Percentiles rank a stretch among this genome's conserved stretches.
These are phyloP conservation scores for Clupea harengus DNA, from an alignment of 2,113 vertebrate species.

Conservation along the genomic window DNA sequence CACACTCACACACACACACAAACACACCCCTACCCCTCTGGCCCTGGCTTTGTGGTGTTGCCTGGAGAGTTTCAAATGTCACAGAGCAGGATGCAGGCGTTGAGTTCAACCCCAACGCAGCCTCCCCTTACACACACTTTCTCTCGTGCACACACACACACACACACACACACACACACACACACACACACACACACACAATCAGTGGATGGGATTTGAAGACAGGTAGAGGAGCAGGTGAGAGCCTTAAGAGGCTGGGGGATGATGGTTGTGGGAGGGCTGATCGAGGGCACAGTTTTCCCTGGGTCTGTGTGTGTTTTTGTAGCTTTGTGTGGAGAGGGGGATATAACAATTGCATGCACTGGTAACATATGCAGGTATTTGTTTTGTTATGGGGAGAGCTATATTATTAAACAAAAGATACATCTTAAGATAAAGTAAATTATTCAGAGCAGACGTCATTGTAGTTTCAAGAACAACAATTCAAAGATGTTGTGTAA, in stretches of 20 bases:
- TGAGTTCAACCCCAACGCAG: background rate
- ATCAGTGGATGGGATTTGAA: background rate
- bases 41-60: constrained; percentile 3
- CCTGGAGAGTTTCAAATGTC: constrained; percentile 33
- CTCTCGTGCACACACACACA: constrained; percentile 30
- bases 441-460: too few species aligned
- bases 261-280: too few species aligned
- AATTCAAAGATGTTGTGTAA: background rate
- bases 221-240: constrained; percentile 32
- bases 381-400: too few species aligned
- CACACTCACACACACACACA: background rate
- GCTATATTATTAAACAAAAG: too few species aligned
- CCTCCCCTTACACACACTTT: constrained; percentile 9
- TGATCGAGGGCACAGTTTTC: background rate
- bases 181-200: background rate
- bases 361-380: too few species aligned
- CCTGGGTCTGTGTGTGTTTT: constrained; percentile 7
- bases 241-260: constrained; percentile 14
- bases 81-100: constrained; percentile 28
- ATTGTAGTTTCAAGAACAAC: too few species aligned
- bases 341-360: too few species aligned
- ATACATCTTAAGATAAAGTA: too few species aligned
- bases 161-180: constrained; percentile 10
- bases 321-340: constrained; percentile 10
- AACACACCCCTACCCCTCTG: background rate